phyloP scores from a whole-genome alignment of 2,888 invertebrate species.

The Therioaphis trifolii region DNA sequence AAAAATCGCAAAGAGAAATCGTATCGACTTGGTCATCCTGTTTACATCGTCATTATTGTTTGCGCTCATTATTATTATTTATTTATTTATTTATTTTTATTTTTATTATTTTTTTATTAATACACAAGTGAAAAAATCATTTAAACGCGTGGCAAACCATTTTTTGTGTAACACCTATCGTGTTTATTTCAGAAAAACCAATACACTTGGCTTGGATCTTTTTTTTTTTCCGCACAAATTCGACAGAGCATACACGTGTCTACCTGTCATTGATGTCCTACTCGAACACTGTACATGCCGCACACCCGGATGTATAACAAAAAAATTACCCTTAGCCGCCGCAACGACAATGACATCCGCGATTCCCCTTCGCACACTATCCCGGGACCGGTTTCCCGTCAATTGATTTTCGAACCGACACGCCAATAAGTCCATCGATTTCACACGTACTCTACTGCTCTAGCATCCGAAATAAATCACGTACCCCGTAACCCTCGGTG shows the following conservation, averaged over 20 bases:
- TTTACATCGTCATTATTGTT: not conserved
- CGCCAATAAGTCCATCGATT: constrained; percentile 63
- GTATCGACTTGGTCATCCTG: not conserved
- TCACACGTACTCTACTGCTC: constrained; percentile 62
- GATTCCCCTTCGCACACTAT: constrained; percentile 13
- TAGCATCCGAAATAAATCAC: constrained; percentile 62
- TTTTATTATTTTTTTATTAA: not conserved
- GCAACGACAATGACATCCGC: constrained; percentile 56
- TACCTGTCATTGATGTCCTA: constrained; percentile 60
- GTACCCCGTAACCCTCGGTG: constrained; percentile 40
- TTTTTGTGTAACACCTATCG: not conserved
- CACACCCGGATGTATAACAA: constrained; percentile 39
- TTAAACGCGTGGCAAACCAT: not conserved
- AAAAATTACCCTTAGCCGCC: constrained; percentile 30
- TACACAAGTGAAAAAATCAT: too few species aligned
- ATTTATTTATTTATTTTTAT: not conserved
- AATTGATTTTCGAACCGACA: constrained; percentile 61
- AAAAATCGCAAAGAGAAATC: not conserved
- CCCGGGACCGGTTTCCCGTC: constrained; percentile 51
- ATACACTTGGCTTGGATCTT: constrained; percentile 41
- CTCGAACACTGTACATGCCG: constrained; percentile 23
- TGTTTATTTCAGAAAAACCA: not conserved
- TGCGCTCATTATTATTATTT: not conserved
- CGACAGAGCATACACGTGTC: constrained; percentile 51
- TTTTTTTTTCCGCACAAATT: constrained; percentile 34